Evolutionary conservation across 2,113 vertebrate genomes (phyloP).

Genomic region (Scomber colias): DNA sequence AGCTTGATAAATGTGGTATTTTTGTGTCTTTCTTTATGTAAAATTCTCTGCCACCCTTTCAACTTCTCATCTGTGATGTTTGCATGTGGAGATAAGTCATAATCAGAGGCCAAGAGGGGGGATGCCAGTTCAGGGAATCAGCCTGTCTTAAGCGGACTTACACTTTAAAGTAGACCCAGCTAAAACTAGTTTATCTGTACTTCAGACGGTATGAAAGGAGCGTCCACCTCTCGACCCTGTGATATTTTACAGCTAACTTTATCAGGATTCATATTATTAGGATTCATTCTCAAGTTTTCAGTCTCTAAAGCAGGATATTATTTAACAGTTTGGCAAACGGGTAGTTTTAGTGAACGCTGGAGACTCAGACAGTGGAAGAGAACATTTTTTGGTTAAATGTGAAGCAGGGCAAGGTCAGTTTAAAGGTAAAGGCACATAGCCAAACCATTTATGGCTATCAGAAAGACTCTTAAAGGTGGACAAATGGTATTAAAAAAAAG

Average conservation of each 20-base stretch:
- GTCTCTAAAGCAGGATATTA: background rate
- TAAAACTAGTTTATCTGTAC: background rate
- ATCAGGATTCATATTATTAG: too few species aligned
- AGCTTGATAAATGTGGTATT: too few species aligned
- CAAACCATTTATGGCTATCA: too few species aligned
- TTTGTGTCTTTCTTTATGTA: too few species aligned
- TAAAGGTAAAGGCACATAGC: too few species aligned
- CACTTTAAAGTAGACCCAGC: background rate
- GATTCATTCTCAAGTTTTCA: background rate
- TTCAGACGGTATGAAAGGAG: background rate
- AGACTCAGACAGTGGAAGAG: background rate
- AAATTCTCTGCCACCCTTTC: too few species aligned
- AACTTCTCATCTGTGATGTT: background rate
- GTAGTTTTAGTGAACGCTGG: background rate
- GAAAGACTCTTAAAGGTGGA: too few species aligned
- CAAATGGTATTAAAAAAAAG: too few species aligned
- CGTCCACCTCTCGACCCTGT: background rate
- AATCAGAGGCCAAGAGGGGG: background rate
- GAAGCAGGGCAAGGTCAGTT: too few species aligned
- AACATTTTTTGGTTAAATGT: background rate
- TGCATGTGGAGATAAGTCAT: background rate
- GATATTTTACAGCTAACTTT: constrained; percentile 8
- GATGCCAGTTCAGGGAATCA: background rate
- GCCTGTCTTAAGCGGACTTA: background rate
- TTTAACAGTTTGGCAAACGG: background rate